phyloP scores from a whole-genome alignment of 2,888 invertebrate genomes.

The Tupiocoris notatus region DNA sequence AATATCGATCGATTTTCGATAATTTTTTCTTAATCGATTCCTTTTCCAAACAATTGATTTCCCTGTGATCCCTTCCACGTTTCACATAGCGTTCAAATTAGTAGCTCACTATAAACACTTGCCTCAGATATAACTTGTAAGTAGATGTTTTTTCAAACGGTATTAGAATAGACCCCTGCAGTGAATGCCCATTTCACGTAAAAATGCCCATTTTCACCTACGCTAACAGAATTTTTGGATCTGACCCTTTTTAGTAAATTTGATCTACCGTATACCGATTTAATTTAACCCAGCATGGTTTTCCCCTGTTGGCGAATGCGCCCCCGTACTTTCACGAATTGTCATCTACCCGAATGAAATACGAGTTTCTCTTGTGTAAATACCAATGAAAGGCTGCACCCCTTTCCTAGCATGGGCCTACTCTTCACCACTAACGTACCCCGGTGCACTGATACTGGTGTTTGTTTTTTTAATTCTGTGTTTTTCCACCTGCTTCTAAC shows the following conservation, averaged over 20 bases:
- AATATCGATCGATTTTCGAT: too few relatives aligned
- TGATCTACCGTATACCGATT: slow-evolving; percentile 16
- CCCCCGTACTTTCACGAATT: slow-evolving; percentile 7
- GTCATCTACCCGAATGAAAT: slow-evolving; percentile 1
- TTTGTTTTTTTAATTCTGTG: slow-evolving; percentile 34
- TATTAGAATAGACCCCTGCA: neutral
- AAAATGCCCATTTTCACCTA: neutral
- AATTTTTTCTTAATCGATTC: neutral
- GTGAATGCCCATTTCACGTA: slow-evolving; percentile 5
- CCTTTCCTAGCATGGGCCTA: slow-evolving; percentile 46
- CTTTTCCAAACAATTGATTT: neutral
- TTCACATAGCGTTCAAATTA: neutral
- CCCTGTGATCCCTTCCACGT: neutral
- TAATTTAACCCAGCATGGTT: slow-evolving; percentile 37
- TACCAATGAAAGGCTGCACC: slow-evolving; percentile 35
- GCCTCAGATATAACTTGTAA: neutral
- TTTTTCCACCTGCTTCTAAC: slow-evolving; percentile 45
- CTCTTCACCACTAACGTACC: slow-evolving; percentile 32
- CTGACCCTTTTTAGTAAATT: neutral
- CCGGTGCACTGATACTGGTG: slow-evolving; percentile 44
- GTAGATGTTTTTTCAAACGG: neutral
- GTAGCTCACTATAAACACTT: neutral
- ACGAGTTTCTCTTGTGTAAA: slow-evolving; percentile 25
- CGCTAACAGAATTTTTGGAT: neutral
- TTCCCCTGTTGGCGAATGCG: slow-evolving; percentile 26